Percentiles rank a stretch among this genome's conserved stretches.
phyloP scores from a whole-genome alignment of 2,113 vertebrate genomes.

The Cynopterus brachyotis region DNA sequence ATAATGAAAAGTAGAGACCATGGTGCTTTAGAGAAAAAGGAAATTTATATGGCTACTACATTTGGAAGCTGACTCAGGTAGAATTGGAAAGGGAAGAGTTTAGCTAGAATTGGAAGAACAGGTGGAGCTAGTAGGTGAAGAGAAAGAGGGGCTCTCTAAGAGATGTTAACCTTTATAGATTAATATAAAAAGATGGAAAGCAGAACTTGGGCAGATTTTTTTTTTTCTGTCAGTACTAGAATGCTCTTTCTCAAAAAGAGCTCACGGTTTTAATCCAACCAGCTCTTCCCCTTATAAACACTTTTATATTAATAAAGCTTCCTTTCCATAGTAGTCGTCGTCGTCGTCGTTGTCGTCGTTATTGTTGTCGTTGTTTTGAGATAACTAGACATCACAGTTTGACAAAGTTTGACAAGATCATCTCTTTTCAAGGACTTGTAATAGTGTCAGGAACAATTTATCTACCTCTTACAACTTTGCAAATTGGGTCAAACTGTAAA shows the following conservation, averaged over 20 bases:
- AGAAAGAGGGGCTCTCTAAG: neutral
- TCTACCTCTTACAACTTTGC: neutral
- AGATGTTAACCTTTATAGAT: neutral
- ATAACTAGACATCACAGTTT: constrained; percentile 35
- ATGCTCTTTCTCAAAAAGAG: neutral
- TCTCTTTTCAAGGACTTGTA: constrained; percentile 49
- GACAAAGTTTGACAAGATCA: neutral
- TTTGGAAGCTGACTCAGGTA: neutral
- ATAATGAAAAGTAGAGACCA: neutral
- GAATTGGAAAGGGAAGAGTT: neutral
- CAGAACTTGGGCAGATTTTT: neutral
- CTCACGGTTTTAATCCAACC: neutral
- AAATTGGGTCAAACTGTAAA: constrained; percentile 18
- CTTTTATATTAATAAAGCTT: neutral
- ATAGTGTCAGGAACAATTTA: constrained; percentile 23
- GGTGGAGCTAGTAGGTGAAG: neutral
- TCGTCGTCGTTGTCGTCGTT: too few relatives aligned
- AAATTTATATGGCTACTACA: neutral
- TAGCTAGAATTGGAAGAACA: neutral
- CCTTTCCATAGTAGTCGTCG: neutral
- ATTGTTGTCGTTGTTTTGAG: neutral
- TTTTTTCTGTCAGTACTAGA: neutral
- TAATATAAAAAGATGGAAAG: constrained; percentile 28
- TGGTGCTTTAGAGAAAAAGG: neutral
- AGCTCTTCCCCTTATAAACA: neutral